Percentiles rank a stretch among this genome's conserved stretches.
These are phyloP conservation scores for Bedellia somnulentella DNA, from an alignment of 2,888 invertebrate genomes.

Conservation along the genomic window DNA sequence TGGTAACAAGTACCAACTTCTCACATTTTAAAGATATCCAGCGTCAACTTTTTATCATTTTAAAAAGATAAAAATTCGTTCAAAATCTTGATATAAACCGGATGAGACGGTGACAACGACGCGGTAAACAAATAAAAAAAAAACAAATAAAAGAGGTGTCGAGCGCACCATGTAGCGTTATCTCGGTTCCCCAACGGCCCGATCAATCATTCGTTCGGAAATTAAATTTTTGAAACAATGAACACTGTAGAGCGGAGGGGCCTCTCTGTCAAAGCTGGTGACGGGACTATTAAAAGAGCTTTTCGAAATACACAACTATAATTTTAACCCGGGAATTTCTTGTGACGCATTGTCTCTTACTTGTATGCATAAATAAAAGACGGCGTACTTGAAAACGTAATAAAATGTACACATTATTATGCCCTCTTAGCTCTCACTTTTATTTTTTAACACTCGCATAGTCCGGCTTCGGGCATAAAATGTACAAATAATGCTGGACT, in stretches of 20 bases:
- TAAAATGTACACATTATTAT: too few relatives aligned
- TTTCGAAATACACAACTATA: too few relatives aligned
- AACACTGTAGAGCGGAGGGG: background rate
- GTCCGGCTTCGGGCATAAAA: too few relatives aligned
- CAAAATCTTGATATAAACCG: constrained; percentile 28
- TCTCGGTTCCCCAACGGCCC: constrained; percentile 28
- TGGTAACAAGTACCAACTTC: background rate
- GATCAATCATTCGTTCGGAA: constrained; percentile 32
- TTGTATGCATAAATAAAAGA: too few relatives aligned
- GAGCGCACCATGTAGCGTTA: constrained; percentile 35
- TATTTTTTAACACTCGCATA: too few relatives aligned
- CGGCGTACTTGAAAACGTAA: too few relatives aligned
- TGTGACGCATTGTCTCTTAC: too few relatives aligned
- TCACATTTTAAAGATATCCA: background rate
- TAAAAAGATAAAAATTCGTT: background rate
- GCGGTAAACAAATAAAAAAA: constrained; percentile 16
- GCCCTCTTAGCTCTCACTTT: too few relatives aligned
- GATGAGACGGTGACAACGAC: constrained; percentile 31
- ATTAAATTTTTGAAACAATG: constrained; percentile 6
- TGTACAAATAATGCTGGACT: too few relatives aligned
- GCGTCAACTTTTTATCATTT: background rate
- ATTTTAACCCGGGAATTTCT: too few relatives aligned
- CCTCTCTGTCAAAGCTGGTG: constrained; percentile 1
- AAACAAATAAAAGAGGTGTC: constrained; percentile 28
- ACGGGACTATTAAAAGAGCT: background rate